phyloP scores from a whole-genome alignment of 2,888 invertebrate species.

The Cremastobaeus sp. region DNA sequence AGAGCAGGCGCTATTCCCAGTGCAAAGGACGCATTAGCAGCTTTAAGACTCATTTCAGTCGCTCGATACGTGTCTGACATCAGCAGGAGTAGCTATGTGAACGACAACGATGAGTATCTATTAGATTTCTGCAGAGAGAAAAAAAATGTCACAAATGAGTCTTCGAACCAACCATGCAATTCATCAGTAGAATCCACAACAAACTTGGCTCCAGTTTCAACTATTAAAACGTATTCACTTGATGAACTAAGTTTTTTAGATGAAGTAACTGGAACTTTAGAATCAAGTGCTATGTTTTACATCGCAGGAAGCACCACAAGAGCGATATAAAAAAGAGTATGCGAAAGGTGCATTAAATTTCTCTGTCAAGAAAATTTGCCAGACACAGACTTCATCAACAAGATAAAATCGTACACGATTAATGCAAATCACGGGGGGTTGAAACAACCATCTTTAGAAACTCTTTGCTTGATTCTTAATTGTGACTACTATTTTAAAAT shows the following conservation, averaged over 20 bases:
- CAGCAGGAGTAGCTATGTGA: neutral
- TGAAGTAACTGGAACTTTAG: neutral
- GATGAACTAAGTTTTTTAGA: neutral
- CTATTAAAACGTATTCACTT: neutral
- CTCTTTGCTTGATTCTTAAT: neutral
- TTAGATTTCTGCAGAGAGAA: conserved; percentile 19
- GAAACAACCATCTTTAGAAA: conserved; percentile 17
- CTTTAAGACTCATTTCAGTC: conserved; percentile 3
- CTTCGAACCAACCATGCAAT: no score
- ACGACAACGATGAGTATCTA: conserved; percentile 11
- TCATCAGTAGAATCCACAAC: no score
- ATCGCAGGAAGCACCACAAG: conserved; percentile 12
- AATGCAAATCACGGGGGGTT: conserved; percentile 21
- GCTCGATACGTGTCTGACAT: conserved; percentile 18
- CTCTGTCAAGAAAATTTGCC: conserved; percentile 6
- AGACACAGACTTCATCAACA: neutral
- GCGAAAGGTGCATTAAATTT: conserved; percentile 3
- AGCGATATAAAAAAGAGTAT: conserved; percentile 1
- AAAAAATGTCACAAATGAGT: no score
- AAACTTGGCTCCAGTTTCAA: no score
- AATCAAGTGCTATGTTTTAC: conserved; percentile 1
- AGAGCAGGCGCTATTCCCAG: conserved; percentile 2
- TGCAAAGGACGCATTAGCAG: conserved; percentile 1
- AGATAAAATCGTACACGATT: neutral
- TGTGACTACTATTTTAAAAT: conserved; percentile 19